These are phyloP conservation scores for Chionis minor DNA, from an alignment of 2,113 vertebrate genomes.

Conservation along the genomic window DNA sequence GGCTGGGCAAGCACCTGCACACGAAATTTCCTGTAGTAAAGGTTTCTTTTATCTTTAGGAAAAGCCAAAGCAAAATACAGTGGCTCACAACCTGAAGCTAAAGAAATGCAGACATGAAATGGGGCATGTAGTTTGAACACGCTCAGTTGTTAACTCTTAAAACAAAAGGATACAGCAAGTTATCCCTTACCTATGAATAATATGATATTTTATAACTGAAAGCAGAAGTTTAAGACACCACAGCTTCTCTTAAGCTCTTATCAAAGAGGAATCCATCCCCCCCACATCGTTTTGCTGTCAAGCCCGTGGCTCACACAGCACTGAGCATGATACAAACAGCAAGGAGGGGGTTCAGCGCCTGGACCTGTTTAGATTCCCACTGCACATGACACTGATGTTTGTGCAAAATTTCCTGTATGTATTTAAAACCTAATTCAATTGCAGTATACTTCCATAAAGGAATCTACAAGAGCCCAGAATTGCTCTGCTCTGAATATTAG, in stretches of 20 bases:
- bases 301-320: background rate
- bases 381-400: accelerated
- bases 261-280: too few species aligned
- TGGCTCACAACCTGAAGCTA: background rate
- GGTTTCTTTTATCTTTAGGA: background rate
- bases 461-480: background rate
- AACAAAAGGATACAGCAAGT: background rate
- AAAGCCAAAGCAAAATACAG: background rate
- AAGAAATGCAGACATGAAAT: background rate
- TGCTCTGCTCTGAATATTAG: background rate
- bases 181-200: background rate
- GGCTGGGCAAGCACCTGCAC: background rate
- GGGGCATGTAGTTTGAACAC: background rate
- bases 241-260: background rate
- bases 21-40: background rate
- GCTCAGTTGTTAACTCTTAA: background rate
- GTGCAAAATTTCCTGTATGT: background rate
- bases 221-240: background rate
- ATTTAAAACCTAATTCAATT: background rate
- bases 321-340: too few species aligned
- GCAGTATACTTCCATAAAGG: background rate
- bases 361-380: background rate
- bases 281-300: background rate
- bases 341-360: background rate
- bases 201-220: background rate